Base-by-base conservation (phyloP, 2,113 vertebrate species). In the Hyperoodon ampullatus region DNA sequence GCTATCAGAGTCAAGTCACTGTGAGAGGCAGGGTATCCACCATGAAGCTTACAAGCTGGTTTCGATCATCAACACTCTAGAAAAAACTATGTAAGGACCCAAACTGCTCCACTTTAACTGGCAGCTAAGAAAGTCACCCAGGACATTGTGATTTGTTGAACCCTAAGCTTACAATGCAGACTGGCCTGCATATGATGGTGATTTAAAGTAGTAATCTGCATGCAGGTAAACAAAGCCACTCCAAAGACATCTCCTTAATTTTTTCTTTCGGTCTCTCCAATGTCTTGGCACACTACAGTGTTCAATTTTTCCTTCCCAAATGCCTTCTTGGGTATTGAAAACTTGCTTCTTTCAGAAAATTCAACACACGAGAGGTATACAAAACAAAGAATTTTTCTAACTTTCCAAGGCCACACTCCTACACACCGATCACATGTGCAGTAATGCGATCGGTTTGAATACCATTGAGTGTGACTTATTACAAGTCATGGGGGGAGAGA, bases 321-420 rank as follows among this genome's bases (percentile, higher is more conserved):
- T 55, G 35, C 3, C 50, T 39, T 94, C 39, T 70, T 70, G 6
- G 26, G 53, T 86, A 72, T 8, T 58, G 33, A 72, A 89, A 95
- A 53, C 35, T 65, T 75, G 7, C 66, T 86, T 84, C 35, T 93
- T 85, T 91, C 55, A 71, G 33, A 83, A 58, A 97, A 78, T 42
- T 85, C 18, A 77, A 78, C 42, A 74, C 9, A 74, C 21, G 33
- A 77, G 21, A 88, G 6, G 15, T 42, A 15, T 44, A 74, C 6
- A 35, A 7, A 88, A 82, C 39, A 85, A 95, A 75, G 30, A 70
- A 71, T 72, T 66, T 84, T 75, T 77, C 42, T 71, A 96, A 33
- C 33, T 80, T 91, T 61, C 58, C 74, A 84, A 94, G n/a, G 78
- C 83, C 63, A 91, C 42, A 60, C 50, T 86, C 39, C 47, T 82